Percentiles rank a stretch among this genome's conserved stretches.
Conservation (phyloP, 2,888 invertebrate species). For the Tiliacea aurago region DNA sequence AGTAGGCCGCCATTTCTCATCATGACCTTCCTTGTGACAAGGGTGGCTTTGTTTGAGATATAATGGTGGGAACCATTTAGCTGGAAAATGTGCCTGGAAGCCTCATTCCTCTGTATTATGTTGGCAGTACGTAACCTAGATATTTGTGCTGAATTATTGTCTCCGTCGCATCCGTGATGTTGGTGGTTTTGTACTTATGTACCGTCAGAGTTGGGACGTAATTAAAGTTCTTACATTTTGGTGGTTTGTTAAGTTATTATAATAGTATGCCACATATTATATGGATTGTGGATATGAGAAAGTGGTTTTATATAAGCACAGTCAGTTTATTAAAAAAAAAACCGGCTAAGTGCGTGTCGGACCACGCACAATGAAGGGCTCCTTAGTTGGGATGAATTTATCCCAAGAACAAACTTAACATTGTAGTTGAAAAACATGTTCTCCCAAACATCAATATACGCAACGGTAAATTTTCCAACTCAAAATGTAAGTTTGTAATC, state of each 20-base stretch:
- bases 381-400: too few species aligned
- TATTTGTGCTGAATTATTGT: slow-evolving; percentile 60
- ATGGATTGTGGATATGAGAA: not conserved
- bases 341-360: too few species aligned
- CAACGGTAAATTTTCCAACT: too few species aligned
- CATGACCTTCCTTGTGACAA: slow-evolving; percentile 83
- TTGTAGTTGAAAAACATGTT: too few species aligned
- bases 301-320: too few species aligned
- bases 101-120: slow-evolving; percentile 69
- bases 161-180: slow-evolving; percentile 45
- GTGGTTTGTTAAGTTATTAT: not conserved
- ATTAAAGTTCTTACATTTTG: slow-evolving; percentile 9
- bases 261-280: not conserved
- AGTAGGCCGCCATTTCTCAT: slow-evolving; percentile 80
- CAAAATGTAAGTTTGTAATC: too few species aligned
- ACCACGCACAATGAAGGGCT: too few species aligned
- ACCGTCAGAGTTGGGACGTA: slow-evolving; percentile 9
- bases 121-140: slow-evolving; percentile 60
- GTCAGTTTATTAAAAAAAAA: not conserved
- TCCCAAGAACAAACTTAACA: too few species aligned
- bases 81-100: slow-evolving; percentile 79
- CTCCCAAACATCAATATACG: too few species aligned
- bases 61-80: slow-evolving; percentile 84
- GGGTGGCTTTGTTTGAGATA: slow-evolving; percentile 83
- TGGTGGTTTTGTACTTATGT: slow-evolving; percentile 25